phyloP scores from a whole-genome alignment of 2,113 vertebrate species.

The Ceyx cyanopectus region DNA sequence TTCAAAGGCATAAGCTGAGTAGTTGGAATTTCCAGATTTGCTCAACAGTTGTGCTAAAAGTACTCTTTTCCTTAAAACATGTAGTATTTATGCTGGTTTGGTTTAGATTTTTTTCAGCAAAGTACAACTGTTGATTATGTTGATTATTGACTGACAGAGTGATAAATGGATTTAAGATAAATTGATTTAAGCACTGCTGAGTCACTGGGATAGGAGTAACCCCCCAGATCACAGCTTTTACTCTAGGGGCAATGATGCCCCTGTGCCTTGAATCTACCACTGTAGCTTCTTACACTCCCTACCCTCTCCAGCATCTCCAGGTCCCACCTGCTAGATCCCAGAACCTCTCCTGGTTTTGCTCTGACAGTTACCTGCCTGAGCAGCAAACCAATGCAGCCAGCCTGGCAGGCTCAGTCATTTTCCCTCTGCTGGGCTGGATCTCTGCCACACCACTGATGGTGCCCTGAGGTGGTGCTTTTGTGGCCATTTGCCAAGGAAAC shows the following conservation, averaged over 20 bases:
- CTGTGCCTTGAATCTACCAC: not conserved
- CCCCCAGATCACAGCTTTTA: not conserved
- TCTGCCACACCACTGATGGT: not conserved
- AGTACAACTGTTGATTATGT: not conserved
- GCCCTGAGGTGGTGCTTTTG: not conserved
- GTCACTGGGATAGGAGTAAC: not conserved
- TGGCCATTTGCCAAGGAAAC: not conserved
- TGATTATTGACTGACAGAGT: not conserved
- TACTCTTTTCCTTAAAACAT: not conserved
- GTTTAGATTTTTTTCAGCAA: not conserved
- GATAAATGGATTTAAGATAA: not conserved
- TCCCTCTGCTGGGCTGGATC: not conserved
- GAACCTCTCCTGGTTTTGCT: not conserved
- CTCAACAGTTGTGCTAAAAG: not conserved
- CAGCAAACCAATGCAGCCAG: accelerated
- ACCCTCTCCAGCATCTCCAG: accelerated
- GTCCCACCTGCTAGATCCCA: not conserved
- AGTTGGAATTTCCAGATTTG: slow-evolving; percentile 31
- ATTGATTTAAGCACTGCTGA: not conserved
- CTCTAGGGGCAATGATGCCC: not conserved
- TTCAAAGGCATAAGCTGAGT: not conserved
- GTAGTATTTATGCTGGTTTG: not conserved
- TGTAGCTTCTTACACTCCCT: not conserved
- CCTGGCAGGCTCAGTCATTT: not conserved
- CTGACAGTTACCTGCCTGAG: not conserved